phyloP scores from a whole-genome alignment of 2,113 vertebrate species.

The Tricholaema leucomelas region DNA sequence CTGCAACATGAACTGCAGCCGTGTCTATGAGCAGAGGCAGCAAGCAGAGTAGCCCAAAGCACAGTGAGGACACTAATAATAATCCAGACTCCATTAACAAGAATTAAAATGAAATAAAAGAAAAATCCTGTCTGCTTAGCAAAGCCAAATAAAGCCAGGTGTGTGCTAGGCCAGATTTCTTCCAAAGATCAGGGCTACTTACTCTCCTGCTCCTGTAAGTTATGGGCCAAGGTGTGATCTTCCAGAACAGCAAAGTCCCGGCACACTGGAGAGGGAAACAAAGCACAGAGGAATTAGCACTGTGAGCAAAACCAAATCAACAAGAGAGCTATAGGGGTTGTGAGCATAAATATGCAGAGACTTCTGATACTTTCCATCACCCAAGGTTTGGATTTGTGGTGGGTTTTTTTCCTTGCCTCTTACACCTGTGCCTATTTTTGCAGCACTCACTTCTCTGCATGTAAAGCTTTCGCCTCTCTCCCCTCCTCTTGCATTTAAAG shows the following conservation, averaged over 20 bases:
- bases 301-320: background rate
- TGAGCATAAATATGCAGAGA: background rate
- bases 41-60: rapidly evolving
- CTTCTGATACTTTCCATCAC: background rate
- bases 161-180: background rate
- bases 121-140: background rate
- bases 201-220: conserved; percentile 98
- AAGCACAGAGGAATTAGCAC: background rate
- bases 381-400: background rate
- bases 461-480: background rate
- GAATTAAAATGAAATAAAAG: background rate
- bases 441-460: background rate
- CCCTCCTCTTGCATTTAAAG: too few relatives aligned
- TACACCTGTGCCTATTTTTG: background rate
- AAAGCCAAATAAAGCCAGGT: background rate
- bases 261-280: conserved; percentile 79
- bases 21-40: background rate
- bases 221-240: conserved; percentile 95
- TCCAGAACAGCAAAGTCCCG: conserved; percentile 94
- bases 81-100: background rate
- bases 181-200: conserved; percentile 68
- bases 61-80: background rate
- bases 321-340: background rate
- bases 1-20: background rate
- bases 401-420: background rate